phyloP scores from a whole-genome alignment of 2,113 vertebrate species.

The Campylomormyrus numenius region DNA sequence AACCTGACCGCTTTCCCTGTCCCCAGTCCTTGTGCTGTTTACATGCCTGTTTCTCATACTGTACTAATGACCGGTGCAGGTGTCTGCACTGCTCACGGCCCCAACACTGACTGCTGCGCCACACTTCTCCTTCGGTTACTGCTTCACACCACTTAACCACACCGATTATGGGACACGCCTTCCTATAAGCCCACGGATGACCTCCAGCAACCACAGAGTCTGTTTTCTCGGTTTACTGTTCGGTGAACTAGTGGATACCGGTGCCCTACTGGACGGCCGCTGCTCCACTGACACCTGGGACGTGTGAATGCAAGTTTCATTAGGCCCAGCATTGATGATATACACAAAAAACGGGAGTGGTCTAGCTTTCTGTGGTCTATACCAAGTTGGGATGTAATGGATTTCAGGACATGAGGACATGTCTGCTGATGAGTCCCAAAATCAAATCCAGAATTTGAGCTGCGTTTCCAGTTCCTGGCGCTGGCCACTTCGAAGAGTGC shows the following conservation, averaged over 20 bases:
- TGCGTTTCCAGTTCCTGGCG: neutral
- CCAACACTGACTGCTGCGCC: neutral
- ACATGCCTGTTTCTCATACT: neutral
- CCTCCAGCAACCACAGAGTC: neutral
- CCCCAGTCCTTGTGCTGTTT: neutral
- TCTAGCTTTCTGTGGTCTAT: neutral
- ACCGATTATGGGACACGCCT: neutral
- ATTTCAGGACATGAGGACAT: neutral
- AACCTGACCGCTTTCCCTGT: neutral
- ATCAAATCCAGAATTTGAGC: conserved; percentile 12
- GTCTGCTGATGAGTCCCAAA: neutral
- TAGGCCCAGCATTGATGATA: neutral
- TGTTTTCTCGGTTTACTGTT: neutral
- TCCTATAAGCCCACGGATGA: neutral
- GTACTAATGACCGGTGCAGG: neutral
- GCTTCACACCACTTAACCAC: neutral
- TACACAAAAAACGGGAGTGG: neutral
- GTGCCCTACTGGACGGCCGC: too few relatives aligned
- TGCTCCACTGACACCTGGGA: neutral
- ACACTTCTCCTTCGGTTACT: neutral
- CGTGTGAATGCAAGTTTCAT: neutral
- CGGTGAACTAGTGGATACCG: neutral
- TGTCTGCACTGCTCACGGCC: neutral
- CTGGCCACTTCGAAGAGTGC: neutral
- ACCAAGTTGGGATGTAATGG: neutral